Percentiles rank a stretch among this genome's conserved stretches.
These are phyloP conservation scores for Pachyrhynchus sulphureomaculatus DNA, from an alignment of 1,140 invertebrate genomes.

Conservation along the genomic window DNA sequence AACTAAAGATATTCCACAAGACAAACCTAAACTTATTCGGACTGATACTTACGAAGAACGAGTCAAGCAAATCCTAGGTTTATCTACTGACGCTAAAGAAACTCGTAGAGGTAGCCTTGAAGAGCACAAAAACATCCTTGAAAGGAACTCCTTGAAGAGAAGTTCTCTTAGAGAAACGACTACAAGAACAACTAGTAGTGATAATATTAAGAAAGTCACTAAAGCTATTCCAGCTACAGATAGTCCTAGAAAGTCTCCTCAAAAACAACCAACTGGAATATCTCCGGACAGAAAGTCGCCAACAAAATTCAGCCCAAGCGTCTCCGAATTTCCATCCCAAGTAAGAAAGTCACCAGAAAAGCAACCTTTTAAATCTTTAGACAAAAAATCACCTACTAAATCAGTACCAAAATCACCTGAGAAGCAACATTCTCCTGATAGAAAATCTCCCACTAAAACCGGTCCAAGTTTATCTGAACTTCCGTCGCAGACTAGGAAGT, in stretches of 20 bases:
- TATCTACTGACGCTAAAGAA: conserved; percentile 52
- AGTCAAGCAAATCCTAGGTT: conserved; percentile 65
- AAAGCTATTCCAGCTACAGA: conserved; percentile 21
- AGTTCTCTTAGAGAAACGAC: conserved; percentile 24
- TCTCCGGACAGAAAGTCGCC: conserved; percentile 22
- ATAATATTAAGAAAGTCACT: conserved; percentile 4
- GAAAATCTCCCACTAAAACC: conserved; percentile 20
- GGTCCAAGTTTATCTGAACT: conserved; percentile 23
- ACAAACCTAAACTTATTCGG: conserved; percentile 41
- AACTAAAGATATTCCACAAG: conserved; percentile 19
- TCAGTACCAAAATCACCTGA: conserved; percentile 33
- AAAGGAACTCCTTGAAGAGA: conserved; percentile 28
- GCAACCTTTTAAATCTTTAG: conserved; percentile 22
- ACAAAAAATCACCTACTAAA: conserved; percentile 28
- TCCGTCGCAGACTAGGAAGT: conserved; percentile 32
- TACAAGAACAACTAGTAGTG: conserved; percentile 15
- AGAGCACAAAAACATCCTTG: no score
- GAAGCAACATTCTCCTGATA: conserved; percentile 26
- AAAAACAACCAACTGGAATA: conserved; percentile 15
- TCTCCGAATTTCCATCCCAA: conserved; percentile 34
- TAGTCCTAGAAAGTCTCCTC: conserved; percentile 21
- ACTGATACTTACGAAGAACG: conserved; percentile 70
- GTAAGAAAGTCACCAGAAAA: conserved; percentile 32
- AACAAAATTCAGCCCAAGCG: conserved; percentile 15
- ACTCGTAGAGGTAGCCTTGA: conserved; percentile 34